Evolutionary conservation across 2,113 vertebrate species (phyloP).

Genomic region (Otolemur garnettii): DNA sequence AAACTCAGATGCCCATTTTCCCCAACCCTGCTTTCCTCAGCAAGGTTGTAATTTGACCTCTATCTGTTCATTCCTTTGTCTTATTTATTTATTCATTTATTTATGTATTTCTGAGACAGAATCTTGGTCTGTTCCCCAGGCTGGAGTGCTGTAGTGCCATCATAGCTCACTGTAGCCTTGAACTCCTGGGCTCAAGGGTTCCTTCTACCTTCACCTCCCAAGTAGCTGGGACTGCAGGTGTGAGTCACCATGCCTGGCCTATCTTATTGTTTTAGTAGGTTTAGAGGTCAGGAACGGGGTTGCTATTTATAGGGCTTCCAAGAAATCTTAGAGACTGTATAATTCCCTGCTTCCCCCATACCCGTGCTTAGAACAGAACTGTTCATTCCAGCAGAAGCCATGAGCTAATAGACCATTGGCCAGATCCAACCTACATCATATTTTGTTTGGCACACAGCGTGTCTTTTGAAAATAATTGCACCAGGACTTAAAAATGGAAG

Average conservation of each 20-base stretch:
- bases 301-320: neutral
- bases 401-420: neutral
- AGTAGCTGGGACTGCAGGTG: too few relatives aligned
- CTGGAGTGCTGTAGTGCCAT: too few relatives aligned
- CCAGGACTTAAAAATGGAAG: neutral
- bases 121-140: too few relatives aligned
- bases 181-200: too few relatives aligned
- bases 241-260: too few relatives aligned
- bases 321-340: neutral
- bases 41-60: neutral
- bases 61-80: neutral
- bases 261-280: neutral
- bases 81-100: neutral
- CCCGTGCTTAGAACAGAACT: neutral
- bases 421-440: neutral
- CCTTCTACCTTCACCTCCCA: too few relatives aligned
- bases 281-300: constrained; percentile 25
- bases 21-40: neutral
- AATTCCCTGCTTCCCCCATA: neutral
- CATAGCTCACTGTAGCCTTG: too few relatives aligned
- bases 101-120: too few relatives aligned
- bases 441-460: neutral
- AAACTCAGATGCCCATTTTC: neutral
- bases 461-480: constrained; percentile 43
- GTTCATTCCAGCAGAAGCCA: constrained; percentile 33